Percentiles rank a stretch among this genome's conserved stretches.
phyloP scores from a whole-genome alignment of 2,888 invertebrate genomes.

The Cephalotes varians region DNA sequence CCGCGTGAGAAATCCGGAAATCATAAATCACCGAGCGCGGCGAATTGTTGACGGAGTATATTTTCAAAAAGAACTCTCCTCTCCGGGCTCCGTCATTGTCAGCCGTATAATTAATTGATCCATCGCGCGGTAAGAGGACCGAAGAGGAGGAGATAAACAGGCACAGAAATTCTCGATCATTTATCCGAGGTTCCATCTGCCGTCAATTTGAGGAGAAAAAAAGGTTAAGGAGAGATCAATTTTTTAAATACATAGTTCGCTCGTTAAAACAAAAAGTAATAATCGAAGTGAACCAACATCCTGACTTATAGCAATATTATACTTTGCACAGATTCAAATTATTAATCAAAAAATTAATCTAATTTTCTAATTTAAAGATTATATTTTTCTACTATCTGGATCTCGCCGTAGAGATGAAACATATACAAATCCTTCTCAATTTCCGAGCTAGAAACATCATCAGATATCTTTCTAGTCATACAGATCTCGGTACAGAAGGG shows the following conservation, averaged over 20 bases:
- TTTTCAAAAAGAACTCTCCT: slow-evolving; percentile 50
- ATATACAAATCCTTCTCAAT: neutral
- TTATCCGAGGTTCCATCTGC: slow-evolving; percentile 12
- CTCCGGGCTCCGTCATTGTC: slow-evolving; percentile 52
- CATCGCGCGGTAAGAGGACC: slow-evolving; percentile 45
- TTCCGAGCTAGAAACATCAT: neutral
- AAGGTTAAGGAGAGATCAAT: slow-evolving; percentile 21
- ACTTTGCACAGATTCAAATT: neutral
- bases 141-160: slow-evolving; percentile 10
- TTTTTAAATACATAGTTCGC: slow-evolving; percentile 10
- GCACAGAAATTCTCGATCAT: slow-evolving; percentile 43
- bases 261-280: slow-evolving; percentile 8
- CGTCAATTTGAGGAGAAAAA: slow-evolving; percentile 28
- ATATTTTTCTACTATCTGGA: neutral
- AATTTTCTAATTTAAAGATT: neutral
- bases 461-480: neutral
- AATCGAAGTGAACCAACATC: neutral
- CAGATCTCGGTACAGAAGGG: slow-evolving; percentile 7
- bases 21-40: slow-evolving; percentile 54
- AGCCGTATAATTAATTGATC: slow-evolving; percentile 60
- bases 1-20: slow-evolving; percentile 54
- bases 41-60: slow-evolving; percentile 34
- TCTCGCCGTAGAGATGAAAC: neutral
- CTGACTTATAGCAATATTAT: neutral
- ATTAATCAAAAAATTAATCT: neutral